These are phyloP conservation scores for Bombus affinis DNA, from an alignment of 1,140 invertebrate genomes.

Conservation along the genomic window DNA sequence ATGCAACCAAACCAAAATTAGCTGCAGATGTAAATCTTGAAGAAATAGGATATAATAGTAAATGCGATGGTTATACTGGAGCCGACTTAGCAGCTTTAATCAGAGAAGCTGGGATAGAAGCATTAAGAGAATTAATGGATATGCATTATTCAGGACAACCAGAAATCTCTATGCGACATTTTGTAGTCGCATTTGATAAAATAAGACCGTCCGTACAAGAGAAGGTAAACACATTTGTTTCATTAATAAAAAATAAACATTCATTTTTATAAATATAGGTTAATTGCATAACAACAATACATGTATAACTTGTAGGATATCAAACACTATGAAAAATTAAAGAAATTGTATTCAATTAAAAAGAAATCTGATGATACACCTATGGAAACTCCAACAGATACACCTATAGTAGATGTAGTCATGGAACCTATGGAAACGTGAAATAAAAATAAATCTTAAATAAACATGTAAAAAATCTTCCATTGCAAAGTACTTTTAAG, in stretches of 20 bases:
- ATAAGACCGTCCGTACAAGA: conserved; percentile 91
- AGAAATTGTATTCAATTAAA: conserved; percentile 82
- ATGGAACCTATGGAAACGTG: conserved; percentile 81
- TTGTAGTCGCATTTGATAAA: conserved; percentile 87
- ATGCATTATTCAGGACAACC: conserved; percentile 63
- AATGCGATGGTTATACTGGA: conserved; percentile 93
- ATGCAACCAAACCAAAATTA: conserved; percentile 90
- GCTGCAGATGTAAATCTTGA: conserved; percentile 90
- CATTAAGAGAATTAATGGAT: conserved; percentile 87
- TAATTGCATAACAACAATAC: conserved; percentile 9
- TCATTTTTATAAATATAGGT: neutral
- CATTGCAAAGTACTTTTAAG: conserved; percentile 37
- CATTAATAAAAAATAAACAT: neutral
- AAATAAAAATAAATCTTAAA: conserved; percentile 65
- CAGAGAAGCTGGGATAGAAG: conserved; percentile 90
- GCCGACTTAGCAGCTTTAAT: conserved; percentile 95
- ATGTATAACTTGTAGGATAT: conserved; percentile 75
- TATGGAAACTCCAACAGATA: conserved; percentile 75
- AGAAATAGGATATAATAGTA: conserved; percentile 85
- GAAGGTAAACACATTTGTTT: conserved; percentile 82
- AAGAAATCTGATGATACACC: conserved; percentile 78
- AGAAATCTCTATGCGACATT: conserved; percentile 83
- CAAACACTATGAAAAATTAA: conserved; percentile 85
- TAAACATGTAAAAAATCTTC: conserved; percentile 56
- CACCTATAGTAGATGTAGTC: conserved; percentile 69